Conservation (phyloP, 2,888 invertebrate genomes). For the Nymphalis polychloros region DNA sequence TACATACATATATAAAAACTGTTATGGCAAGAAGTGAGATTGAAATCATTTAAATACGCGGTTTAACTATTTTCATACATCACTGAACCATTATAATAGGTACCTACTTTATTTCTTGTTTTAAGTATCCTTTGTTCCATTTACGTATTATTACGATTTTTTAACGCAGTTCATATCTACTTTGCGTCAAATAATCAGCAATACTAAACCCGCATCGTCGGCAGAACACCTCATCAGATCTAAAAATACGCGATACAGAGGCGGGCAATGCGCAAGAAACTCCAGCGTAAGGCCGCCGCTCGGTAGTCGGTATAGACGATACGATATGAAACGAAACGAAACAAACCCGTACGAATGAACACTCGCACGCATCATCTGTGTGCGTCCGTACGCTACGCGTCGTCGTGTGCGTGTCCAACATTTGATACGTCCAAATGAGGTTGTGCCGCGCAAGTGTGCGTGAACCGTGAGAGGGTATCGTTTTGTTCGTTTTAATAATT, state of each 20-base stretch:
- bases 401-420: constrained; percentile 30
- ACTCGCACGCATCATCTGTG: constrained; percentile 20
- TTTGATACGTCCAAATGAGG: constrained; percentile 39
- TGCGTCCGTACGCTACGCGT: constrained; percentile 40
- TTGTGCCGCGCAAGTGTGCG: constrained; percentile 40
- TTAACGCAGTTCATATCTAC: constrained; percentile 20
- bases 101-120: constrained; percentile 14
- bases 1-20: no score
- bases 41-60: neutral
- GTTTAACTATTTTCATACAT: constrained; percentile 24
- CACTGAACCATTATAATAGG: constrained; percentile 28
- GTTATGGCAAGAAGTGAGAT: neutral
- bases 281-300: constrained; percentile 51
- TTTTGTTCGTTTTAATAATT: constrained; percentile 70
- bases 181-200: constrained; percentile 53
- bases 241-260: constrained; percentile 58
- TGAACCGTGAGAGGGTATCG: constrained; percentile 46
- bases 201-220: constrained; percentile 40
- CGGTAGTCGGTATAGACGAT: constrained; percentile 33
- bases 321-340: constrained; percentile 23
- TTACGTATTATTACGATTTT: constrained; percentile 32
- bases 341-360: constrained; percentile 29
- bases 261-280: constrained; percentile 38
- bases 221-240: constrained; percentile 74
- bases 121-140: constrained; percentile 32